Conservation (phyloP, 2,113 vertebrate genomes). For the Catharus fuscescens region DNA sequence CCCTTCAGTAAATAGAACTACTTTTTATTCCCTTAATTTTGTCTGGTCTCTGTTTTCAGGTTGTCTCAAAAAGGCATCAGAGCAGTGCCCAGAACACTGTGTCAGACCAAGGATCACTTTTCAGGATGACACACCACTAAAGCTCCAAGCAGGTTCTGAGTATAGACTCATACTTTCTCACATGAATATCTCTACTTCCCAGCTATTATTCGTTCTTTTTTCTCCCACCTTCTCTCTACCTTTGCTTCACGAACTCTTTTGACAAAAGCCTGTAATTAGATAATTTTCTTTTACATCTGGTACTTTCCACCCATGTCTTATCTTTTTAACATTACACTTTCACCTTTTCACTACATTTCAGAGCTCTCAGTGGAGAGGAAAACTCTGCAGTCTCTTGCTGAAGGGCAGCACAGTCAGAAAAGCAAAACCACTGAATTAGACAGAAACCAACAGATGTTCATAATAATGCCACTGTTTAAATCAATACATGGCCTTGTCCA, state of each 20-base stretch:
- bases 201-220: neutral
- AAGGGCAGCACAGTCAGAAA: neutral
- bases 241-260: neutral
- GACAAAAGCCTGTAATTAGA: neutral
- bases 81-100: neutral
- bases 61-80: neutral
- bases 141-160: neutral
- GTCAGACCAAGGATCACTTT: neutral
- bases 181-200: neutral
- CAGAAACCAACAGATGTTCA: neutral
- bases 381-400: neutral
- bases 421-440: neutral
- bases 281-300: neutral
- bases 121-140: accelerated
- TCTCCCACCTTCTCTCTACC: neutral
- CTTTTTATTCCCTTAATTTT: neutral
- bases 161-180: neutral
- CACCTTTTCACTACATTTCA: neutral
- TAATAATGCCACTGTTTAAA: neutral
- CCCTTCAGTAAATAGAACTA: neutral
- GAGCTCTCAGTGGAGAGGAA: neutral
- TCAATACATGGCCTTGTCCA: neutral
- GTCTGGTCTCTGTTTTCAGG: neutral
- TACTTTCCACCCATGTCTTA: neutral
- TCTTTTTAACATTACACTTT: neutral